Evolutionary conservation across 2,888 invertebrate genomes (phyloP).

Genomic region (Polietes domitor): DNA sequence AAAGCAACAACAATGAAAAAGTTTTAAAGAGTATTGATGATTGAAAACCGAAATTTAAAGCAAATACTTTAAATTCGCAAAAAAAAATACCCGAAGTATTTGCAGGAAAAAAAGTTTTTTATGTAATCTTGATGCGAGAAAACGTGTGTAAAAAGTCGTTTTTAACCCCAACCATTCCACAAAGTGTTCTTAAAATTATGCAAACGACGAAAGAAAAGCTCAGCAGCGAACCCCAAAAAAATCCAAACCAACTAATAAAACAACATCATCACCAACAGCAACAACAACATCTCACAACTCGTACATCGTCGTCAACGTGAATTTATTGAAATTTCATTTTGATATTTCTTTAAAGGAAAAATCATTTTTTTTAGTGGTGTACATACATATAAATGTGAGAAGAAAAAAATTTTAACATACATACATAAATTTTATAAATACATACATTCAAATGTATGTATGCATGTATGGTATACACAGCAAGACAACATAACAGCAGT

Average conservation of each 20-base stretch:
- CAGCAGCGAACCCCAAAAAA: not conserved
- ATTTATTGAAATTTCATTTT: constrained; percentile 13
- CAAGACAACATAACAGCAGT: constrained; percentile 31
- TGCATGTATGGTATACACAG: constrained; percentile 3
- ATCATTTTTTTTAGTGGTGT: constrained; percentile 42
- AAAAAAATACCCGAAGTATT: not conserved
- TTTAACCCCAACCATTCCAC: not conserved
- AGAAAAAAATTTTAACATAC: constrained; percentile 26
- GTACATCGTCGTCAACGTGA: not conserved
- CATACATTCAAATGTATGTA: not conserved
- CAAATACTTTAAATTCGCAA: not conserved
- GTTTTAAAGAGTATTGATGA: not conserved
- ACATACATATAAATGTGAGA: constrained; percentile 49
- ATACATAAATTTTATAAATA: constrained; percentile 24
- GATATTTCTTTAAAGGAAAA: constrained; percentile 19
- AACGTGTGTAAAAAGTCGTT: not conserved
- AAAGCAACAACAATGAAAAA: too few species aligned
- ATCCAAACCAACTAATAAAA: not conserved
- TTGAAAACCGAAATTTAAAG: not conserved
- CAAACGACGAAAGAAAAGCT: not conserved
- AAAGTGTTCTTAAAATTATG: not conserved
- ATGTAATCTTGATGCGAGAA: not conserved
- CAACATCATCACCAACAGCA: not conserved
- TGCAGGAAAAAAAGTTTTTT: not conserved
- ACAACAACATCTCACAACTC: not conserved